Percentiles rank a stretch among this genome's conserved stretches.
Conservation (phyloP, 2,113 vertebrate genomes). For the Etheostoma spectabile region DNA sequence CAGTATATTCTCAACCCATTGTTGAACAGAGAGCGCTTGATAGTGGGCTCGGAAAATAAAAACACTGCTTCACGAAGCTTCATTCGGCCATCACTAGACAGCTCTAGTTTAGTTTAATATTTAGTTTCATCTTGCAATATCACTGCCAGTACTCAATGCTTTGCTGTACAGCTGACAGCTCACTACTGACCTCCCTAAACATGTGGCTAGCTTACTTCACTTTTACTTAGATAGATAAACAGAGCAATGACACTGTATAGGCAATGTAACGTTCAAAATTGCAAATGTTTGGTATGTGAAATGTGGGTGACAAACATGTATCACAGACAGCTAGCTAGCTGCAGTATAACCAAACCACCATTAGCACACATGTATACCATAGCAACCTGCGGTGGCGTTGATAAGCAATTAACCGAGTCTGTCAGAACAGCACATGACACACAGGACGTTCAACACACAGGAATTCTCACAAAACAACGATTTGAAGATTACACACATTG, state of each 20-base stretch:
- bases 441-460: background rate
- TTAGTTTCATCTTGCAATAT: background rate
- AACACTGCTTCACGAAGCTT: no score
- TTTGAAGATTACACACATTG: background rate
- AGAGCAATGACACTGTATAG: no score
- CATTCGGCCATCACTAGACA: background rate
- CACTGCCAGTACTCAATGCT: background rate
- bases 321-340: background rate
- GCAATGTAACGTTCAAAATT: no score
- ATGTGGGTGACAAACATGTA: background rate
- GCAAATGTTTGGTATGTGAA: background rate
- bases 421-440: slow-evolving; percentile 9
- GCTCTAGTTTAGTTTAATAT: background rate
- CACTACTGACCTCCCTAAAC: background rate
- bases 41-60: no score
- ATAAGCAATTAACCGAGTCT: background rate
- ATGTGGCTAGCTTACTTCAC: background rate
- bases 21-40: no score
- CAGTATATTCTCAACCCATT: no score
- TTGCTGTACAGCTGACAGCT: background rate
- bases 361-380: background rate
- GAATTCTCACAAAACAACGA: background rate
- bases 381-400: background rate
- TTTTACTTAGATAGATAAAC: background rate
- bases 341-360: background rate